A percentile compares a stretch with the other conserved stretches of the same genome.
Conservation (phyloP, 2,888 invertebrate genomes). For the Seira sanloemensis region DNA sequence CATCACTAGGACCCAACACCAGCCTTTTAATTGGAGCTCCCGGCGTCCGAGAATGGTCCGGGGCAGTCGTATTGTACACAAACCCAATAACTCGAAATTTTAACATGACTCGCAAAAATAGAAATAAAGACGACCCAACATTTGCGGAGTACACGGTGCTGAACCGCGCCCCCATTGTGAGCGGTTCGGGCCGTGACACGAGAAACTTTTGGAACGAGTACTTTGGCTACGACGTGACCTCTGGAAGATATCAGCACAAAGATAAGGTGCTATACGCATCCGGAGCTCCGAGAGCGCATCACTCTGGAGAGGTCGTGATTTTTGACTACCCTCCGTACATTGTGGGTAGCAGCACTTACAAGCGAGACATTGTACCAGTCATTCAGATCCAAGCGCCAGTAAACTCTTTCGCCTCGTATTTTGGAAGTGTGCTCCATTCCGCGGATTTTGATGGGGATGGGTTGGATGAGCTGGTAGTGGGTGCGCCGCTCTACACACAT, state of each 20-base stretch:
- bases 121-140: conserved; percentile 17
- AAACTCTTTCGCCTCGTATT: conserved; percentile 54
- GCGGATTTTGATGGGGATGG: conserved; percentile 50
- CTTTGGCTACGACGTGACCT: conserved; percentile 55
- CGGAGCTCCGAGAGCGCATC: conserved; percentile 53
- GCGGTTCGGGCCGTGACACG: not conserved
- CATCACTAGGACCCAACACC: not conserved
- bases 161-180: conserved; percentile 21
- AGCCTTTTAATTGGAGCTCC: conserved; percentile 60
- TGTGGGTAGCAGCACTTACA: not conserved
- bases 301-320: conserved; percentile 50
- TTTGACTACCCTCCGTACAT: conserved; percentile 20
- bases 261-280: conserved; percentile 36
- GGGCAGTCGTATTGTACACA: conserved; percentile 53
- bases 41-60: conserved; percentile 52
- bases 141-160: conserved; percentile 48
- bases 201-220: conserved; percentile 33
- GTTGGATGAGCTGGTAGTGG: conserved; percentile 54
- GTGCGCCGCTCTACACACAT: conserved; percentile 49
- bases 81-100: not conserved
- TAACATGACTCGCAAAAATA: conserved; percentile 25
- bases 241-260: conserved; percentile 39
- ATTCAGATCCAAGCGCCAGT: conserved; percentile 8
- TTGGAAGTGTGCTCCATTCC: conserved; percentile 55
- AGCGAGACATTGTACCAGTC: conserved; percentile 18